phyloP scores from a whole-genome alignment of 2,888 invertebrate genomes.

The Capitulum mitella region DNA sequence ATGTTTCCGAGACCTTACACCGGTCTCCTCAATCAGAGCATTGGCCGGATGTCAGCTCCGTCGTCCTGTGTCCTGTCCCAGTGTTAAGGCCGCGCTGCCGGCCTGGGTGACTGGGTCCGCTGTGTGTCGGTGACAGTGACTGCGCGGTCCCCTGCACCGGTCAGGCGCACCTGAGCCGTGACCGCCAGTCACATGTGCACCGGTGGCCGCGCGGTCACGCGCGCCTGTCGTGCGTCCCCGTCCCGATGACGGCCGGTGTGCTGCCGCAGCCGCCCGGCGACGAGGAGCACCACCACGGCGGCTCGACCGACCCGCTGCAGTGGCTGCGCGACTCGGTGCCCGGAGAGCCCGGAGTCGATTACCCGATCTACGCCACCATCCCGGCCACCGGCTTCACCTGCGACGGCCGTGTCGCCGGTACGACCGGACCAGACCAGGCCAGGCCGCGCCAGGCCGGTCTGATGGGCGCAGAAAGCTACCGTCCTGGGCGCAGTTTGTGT shows the following conservation, averaged over 20 bases:
- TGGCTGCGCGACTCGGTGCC: slow-evolving; percentile 56
- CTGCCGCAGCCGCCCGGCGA: neutral
- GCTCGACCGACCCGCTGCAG: slow-evolving; percentile 44
- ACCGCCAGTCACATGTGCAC: neutral
- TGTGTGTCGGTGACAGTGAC: no score
- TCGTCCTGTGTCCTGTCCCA: no score
- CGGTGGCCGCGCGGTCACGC: neutral
- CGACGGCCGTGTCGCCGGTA: slow-evolving; percentile 54
- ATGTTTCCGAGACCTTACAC: no score
- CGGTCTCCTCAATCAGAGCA: no score
- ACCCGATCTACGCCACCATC: slow-evolving; percentile 54
- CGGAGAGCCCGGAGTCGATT: slow-evolving; percentile 57
- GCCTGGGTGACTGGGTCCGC: no score
- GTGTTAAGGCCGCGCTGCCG: no score
- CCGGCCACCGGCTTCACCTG: slow-evolving; percentile 58
- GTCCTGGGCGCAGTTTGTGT: no score
- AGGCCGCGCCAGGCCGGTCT: no score
- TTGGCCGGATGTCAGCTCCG: no score
- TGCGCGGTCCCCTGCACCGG: no score
- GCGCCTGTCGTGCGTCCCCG: neutral
- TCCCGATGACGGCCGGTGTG: neutral
- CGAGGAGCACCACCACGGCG: slow-evolving; percentile 36
- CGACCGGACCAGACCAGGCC: slow-evolving; percentile 28
- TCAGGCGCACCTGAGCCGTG: neutral
- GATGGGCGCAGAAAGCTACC: no score